Evolutionary conservation across 2,888 invertebrate genomes (phyloP).

Genomic region (Agrypnus murinus): DNA sequence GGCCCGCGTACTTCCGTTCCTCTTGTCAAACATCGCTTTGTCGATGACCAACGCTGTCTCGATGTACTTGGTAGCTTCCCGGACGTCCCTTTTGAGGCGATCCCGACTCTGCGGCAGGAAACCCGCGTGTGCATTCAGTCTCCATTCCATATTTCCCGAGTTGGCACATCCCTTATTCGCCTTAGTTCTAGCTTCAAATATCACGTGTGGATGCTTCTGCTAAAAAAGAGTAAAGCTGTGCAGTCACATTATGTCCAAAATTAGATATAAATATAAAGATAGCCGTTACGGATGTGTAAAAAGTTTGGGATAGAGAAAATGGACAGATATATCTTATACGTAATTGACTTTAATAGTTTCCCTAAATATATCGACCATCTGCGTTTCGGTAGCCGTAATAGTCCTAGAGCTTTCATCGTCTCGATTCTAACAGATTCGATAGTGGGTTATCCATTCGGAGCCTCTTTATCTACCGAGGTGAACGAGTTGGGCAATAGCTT

Average conservation of each 20-base stretch:
- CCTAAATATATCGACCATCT: slow-evolving; percentile 49
- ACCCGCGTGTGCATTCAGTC: slow-evolving; percentile 73
- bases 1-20: slow-evolving; percentile 90
- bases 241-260: slow-evolving; percentile 62
- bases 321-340: slow-evolving; percentile 44
- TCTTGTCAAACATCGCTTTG: slow-evolving; percentile 95
- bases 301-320: slow-evolving; percentile 18
- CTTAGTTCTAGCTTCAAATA: slow-evolving; percentile 95
- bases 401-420: slow-evolving; percentile 45
- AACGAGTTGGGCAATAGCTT: slow-evolving; percentile 41
- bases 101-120: slow-evolving; percentile 71
- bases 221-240: slow-evolving; percentile 78
- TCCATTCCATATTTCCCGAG: slow-evolving; percentile 84
- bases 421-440: slow-evolving; percentile 45
- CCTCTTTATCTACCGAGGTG: slow-evolving; percentile 47
- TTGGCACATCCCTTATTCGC: slow-evolving; percentile 94
- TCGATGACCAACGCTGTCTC: slow-evolving; percentile 97
- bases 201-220: slow-evolving; percentile 98
- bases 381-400: slow-evolving; percentile 46
- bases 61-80: slow-evolving; percentile 94
- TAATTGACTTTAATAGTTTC: slow-evolving; percentile 53
- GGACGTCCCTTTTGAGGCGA: slow-evolving; percentile 81
- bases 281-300: slow-evolving; percentile 22
- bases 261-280: slow-evolving; percentile 31
- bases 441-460: slow-evolving; percentile 45